Base-by-base conservation (phyloP, 2,888 invertebrate genomes). In the Liodrosophila aerea region DNA sequence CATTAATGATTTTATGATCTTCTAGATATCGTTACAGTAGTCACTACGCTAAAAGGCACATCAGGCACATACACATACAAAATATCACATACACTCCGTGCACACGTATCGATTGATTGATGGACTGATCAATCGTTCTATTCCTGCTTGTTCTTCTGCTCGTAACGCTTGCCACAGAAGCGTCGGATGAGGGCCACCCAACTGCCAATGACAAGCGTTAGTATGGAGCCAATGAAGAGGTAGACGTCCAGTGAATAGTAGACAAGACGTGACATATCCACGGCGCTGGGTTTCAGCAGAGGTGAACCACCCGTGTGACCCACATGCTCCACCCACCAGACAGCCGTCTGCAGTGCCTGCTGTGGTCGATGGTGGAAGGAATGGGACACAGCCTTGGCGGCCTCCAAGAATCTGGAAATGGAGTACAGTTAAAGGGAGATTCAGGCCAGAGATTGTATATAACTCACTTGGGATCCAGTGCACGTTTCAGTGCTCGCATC, bases 321-420 rank as follows among this genome's bases (percentile, higher is more conserved):
- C 0, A 93, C 92, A 81, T 94, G 92, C 82, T 94, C 94, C 16
- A 93, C 91, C 94, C 94, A 94, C 90, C 92, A 92, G 7, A 93
- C 89, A 7, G 94, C 91, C 5, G 92, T 92, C 15, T 92, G 91
- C 18, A 93, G 88, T 0, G 94, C 92, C 2, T 91, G 87, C 62
- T 92, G 87, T 0, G 92, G 92, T 0, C 93, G 91, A 76, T 92
- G 92, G 45, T 88, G 89, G 85, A 91, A 93, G 13, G 91, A 86
- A 59, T 87, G 88, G 1, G 92, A 91, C n/a, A 92, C 88, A 31
- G 85, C 81, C 76, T 92, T 91, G 7, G 92, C 91, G 61, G 90
- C 87, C 36, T 90, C 86, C 51, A 75, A 65, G 13, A 65, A 77
- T 49, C 88, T 89, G 27, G 2, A 50, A 16, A 16, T n/a, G n/a